A percentile compares a stretch with the other conserved stretches of the same genome.
Conservation (phyloP, 2,888 invertebrate species). For the Phasia obesa region DNA sequence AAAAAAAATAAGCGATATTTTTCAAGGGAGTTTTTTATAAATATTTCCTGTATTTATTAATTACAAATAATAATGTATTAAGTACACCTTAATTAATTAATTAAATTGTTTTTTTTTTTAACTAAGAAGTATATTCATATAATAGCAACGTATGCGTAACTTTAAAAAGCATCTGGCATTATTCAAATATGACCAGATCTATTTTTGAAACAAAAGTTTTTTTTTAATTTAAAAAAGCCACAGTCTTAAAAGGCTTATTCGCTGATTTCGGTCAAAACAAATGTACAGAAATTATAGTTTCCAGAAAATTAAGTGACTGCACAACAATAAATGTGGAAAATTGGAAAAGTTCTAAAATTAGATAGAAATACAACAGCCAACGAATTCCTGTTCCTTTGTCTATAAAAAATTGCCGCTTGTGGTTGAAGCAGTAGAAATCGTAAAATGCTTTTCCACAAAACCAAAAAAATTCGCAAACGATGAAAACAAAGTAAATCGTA, state of each 20-base stretch:
- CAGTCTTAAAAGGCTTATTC: background rate
- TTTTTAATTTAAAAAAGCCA: background rate
- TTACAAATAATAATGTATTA: too few species aligned
- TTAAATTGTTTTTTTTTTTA: too few species aligned
- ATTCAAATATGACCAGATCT: background rate
- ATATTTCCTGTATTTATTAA: too few species aligned
- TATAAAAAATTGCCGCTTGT: background rate
- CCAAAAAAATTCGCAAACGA: background rate
- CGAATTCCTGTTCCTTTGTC: slow-evolving; percentile 56
- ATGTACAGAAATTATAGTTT: background rate
- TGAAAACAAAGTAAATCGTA: background rate
- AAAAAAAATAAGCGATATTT: too few species aligned
- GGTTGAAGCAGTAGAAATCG: background rate
- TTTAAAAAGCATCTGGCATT: background rate
- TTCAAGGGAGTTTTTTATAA: too few species aligned
- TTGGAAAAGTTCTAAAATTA: slow-evolving; percentile 1
- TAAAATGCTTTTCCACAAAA: slow-evolving; percentile 18
- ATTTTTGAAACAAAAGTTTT: background rate
- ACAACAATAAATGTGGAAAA: background rate
- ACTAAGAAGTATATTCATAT: too few species aligned
- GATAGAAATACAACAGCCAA: background rate
- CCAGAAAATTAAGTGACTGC: background rate
- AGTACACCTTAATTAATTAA: too few species aligned
- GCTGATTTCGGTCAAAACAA: background rate
- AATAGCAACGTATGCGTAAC: too few species aligned